Base-by-base conservation (phyloP, 2,888 invertebrate species). In the Rhagonycha lutea region DNA sequence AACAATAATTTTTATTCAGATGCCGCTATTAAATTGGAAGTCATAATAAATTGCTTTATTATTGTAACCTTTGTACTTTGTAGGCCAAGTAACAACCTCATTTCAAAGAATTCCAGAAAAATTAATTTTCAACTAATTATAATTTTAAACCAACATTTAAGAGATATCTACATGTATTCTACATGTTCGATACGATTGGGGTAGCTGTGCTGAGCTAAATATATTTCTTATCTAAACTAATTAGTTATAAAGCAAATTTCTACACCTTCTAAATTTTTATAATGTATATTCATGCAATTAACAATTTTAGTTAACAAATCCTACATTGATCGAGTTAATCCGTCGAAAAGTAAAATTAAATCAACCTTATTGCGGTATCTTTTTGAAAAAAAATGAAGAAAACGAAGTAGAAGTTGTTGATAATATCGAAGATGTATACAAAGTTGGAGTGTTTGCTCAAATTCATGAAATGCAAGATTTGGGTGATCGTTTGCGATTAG, bases 401-500 rank as follows among this genome's bases (percentile, higher is more conserved):
- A 95, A 95, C 85, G 96, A 97, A 80, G 90, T 93, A 0, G 98
- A 98, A 85, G 90, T 97, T 14, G 95, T 99, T 0, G 90, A 93
- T 11, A 94, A 90, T 72, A 84, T 98, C 26, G 92, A 94, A 77
- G 98, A 99, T 79, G 90, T 99, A 61, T 95, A 98, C 86, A 89
- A 92, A 70, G 91, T 98, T 26, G 99, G 99, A 9, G 96, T 98
- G 2, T 99, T 99, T 88, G 99, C 98, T 9, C 98, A 99, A 89
- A 98, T 99, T 80, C 96, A 98, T 82, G 99, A 99, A 88, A 92
- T 99, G 89, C 98, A 98, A 86, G 98, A 98, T 86, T 90, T 98
- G 86, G 98, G 97, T 7, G 96, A 96, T 84, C 94, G 94, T 86
- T 87, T 98, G 69, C 90, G 97, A 75, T 91, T 99, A 83, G 97